A percentile compares a stretch with the other conserved stretches of the same genome.
phyloP scores from a whole-genome alignment of 2,888 invertebrate species.

The Chrysodeixis includens region DNA sequence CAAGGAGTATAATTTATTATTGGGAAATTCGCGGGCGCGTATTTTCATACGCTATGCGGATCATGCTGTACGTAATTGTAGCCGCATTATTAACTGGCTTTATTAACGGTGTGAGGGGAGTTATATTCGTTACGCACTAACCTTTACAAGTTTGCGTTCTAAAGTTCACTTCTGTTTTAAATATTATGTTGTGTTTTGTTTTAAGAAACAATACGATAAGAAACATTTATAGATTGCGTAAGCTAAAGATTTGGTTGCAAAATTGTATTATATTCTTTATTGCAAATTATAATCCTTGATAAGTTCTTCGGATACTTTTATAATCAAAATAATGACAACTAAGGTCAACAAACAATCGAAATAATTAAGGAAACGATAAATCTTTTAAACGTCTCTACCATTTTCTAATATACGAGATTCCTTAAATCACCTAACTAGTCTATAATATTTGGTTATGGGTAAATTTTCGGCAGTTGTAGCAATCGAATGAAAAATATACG shows the following conservation, averaged over 20 bases:
- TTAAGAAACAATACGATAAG: not conserved
- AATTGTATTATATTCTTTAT: too few species aligned
- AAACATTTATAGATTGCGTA: not conserved
- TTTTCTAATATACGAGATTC: constrained; percentile 5
- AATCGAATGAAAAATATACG: constrained; percentile 63
- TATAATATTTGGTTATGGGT: constrained; percentile 35
- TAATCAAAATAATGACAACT: too few species aligned
- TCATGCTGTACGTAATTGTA: constrained; percentile 66
- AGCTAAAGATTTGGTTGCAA: not conserved
- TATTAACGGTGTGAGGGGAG: constrained; percentile 23
- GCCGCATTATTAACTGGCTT: constrained; percentile 31
- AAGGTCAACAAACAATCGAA: too few species aligned
- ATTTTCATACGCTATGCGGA: constrained; percentile 79
- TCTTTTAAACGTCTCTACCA: too few species aligned
- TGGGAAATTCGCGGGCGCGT: constrained; percentile 84
- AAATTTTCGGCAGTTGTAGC: constrained; percentile 44
- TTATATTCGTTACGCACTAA: not conserved
- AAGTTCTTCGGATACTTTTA: too few species aligned
- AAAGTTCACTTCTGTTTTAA: not conserved
- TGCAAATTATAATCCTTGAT: too few species aligned
- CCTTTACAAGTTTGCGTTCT: not conserved
- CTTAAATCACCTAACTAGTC: constrained; percentile 15
- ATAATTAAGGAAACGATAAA: too few species aligned
- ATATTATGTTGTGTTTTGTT: too few species aligned
- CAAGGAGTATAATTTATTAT: constrained; percentile 88